phyloP scores from a whole-genome alignment of 2,113 vertebrate genomes.

The Pimephales promelas region DNA sequence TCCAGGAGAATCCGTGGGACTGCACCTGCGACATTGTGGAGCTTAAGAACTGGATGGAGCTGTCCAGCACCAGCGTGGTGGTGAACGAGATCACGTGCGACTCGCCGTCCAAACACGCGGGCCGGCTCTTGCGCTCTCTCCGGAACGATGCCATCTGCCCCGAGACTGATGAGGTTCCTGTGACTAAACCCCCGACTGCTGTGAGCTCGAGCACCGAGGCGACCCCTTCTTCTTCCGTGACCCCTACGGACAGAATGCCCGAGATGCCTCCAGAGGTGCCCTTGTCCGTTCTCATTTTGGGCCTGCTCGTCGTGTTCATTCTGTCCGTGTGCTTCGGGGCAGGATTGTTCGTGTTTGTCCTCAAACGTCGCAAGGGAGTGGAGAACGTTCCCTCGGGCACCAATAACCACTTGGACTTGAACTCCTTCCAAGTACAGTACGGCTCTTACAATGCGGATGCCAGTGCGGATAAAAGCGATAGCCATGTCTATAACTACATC shows the following conservation, averaged over 20 bases:
- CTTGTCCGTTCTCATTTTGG: constrained; percentile 93
- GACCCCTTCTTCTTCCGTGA: constrained; percentile 68
- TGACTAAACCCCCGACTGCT: constrained; percentile 78
- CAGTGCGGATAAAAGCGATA: constrained; percentile 84
- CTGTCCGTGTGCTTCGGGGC: constrained; percentile 95
- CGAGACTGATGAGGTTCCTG: constrained; percentile 78
- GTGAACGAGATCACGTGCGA: constrained; percentile 97
- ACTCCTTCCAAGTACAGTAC: constrained; percentile 93
- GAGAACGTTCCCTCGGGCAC: constrained; percentile 78
- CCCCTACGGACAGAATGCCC: constrained; percentile 82
- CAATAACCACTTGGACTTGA: constrained; percentile 88
- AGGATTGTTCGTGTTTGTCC: constrained; percentile 94
- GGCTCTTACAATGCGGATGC: constrained; percentile 87
- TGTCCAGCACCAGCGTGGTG: constrained; percentile 88
- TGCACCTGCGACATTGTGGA: constrained; percentile 94
- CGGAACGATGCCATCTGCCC: constrained; percentile 93
- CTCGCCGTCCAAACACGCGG: constrained; percentile 89
- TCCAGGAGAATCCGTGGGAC: constrained; percentile 98
- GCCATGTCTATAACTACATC: constrained; percentile 95
- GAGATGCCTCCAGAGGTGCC: constrained; percentile 91
- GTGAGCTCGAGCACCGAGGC: constrained; percentile 81
- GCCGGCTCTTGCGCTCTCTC: constrained; percentile 89
- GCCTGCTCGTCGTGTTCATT: constrained; percentile 95
- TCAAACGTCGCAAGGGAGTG: constrained; percentile 91
- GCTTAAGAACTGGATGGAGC: constrained; percentile 96